Percentiles rank a stretch among this genome's conserved stretches.
These are phyloP conservation scores for Vanessa tameamea DNA, from an alignment of 1,140 invertebrate species.

Conservation along the genomic window DNA sequence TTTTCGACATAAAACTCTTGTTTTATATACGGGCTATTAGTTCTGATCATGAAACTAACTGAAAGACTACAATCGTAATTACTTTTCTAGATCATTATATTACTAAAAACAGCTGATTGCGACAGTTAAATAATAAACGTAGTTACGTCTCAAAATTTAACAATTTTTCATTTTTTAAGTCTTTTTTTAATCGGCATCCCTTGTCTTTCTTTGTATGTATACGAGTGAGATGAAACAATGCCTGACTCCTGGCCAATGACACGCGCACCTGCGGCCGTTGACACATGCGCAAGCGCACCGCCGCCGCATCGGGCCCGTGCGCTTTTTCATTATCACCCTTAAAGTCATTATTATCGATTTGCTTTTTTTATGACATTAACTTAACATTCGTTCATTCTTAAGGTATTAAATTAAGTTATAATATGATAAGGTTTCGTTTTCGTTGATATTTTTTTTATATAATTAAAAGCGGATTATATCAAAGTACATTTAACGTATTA, in stretches of 20 bases:
- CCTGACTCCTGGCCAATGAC: conserved; percentile 60
- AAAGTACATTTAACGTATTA: too few species aligned
- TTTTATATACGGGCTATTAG: too few species aligned
- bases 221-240: conserved; percentile 53
- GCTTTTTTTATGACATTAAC: conserved; percentile 7
- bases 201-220: neutral
- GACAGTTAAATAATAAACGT: too few species aligned
- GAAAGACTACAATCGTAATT: too few species aligned
- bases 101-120: too few species aligned
- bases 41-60: too few species aligned
- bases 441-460: neutral
- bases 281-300: conserved; percentile 61
- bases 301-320: neutral
- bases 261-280: conserved; percentile 66
- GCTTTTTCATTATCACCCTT: conserved; percentile 20
- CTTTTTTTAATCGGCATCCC: neutral
- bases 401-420: neutral
- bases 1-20: too few species aligned
- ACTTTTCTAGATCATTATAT: too few species aligned
- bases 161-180: too few species aligned
- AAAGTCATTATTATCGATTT: conserved; percentile 22
- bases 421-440: neutral
- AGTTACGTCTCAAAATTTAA: too few species aligned
- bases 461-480: too few species aligned
- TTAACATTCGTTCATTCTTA: neutral